These are phyloP conservation scores for Heliconius congener DNA, from an alignment of 1,140 invertebrate genomes.

Conservation along the genomic window DNA sequence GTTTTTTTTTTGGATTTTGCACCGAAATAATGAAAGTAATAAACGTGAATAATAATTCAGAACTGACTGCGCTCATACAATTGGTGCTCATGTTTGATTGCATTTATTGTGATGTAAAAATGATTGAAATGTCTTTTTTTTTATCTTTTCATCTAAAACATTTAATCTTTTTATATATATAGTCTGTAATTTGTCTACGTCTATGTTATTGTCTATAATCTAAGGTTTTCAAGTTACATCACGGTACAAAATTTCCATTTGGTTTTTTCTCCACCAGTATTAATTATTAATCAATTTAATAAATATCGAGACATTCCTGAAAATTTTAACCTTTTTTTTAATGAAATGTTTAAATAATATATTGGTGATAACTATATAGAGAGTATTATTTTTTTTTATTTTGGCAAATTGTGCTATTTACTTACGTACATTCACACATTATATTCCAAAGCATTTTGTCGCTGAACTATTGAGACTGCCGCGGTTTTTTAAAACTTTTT, in stretches of 20 bases:
- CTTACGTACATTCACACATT: neutral
- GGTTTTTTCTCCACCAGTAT: slow-evolving; percentile 1
- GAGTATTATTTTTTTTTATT: slow-evolving; percentile 62
- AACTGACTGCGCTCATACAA: slow-evolving; percentile 28
- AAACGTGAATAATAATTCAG: slow-evolving; percentile 3
- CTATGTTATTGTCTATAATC: neutral
- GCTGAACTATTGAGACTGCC: slow-evolving; percentile 63
- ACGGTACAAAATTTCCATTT: slow-evolving; percentile 7
- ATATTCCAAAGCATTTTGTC: slow-evolving; percentile 52
- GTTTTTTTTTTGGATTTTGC: slow-evolving; percentile 15
- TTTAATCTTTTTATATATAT: neutral
- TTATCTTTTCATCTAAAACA: slow-evolving; percentile 2
- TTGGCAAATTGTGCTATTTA: slow-evolving; percentile 51
- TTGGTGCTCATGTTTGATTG: slow-evolving; percentile 39
- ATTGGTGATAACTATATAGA: neutral
- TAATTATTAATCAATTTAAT: neutral
- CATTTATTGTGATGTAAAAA: slow-evolving; percentile 29
- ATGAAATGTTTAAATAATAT: slow-evolving; percentile 36
- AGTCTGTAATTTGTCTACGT: neutral
- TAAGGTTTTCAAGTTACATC: neutral
- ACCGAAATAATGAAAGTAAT: slow-evolving; percentile 12
- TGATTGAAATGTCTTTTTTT: slow-evolving; percentile 6
- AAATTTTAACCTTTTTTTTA: slow-evolving; percentile 58
- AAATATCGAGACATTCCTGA: slow-evolving; percentile 71
- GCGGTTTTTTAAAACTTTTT: slow-evolving; percentile 49